Conservation (phyloP, 2,113 vertebrate genomes). For the Cavia porcellus region DNA sequence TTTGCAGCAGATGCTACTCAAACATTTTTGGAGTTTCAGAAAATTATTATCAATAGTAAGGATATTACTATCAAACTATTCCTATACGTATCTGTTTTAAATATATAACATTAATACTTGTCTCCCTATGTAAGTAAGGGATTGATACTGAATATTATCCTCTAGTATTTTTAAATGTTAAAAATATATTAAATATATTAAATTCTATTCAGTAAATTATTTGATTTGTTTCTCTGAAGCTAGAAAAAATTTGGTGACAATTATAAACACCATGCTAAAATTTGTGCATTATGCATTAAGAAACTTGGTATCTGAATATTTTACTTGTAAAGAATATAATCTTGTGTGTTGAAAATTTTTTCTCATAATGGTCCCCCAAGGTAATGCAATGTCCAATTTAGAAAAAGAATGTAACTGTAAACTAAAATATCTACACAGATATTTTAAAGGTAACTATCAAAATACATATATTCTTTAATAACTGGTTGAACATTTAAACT, state of each 20-base stretch:
- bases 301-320: neutral
- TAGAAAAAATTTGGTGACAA: conserved; percentile 26
- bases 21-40: neutral
- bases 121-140: neutral
- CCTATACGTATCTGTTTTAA: neutral
- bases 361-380: conserved; percentile 11
- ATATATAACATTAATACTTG: neutral
- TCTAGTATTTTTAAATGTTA: neutral
- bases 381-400: conserved; percentile 24
- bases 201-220: conserved; percentile 14
- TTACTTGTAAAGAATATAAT: conserved; percentile 10
- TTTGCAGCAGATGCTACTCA: neutral
- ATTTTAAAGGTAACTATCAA: conserved; percentile 8
- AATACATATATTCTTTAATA: neutral
- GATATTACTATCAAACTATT: neutral
- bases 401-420: conserved; percentile 30
- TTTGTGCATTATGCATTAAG: neutral
- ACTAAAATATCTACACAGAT: conserved; percentile 65
- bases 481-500: neutral
- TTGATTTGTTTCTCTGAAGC: neutral
- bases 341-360: neutral
- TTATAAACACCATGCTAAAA: neutral
- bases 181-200: neutral
- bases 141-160: neutral
- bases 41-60: neutral